These are phyloP conservation scores for Cossypha polioptera DNA, from an alignment of 2,797 vertebrate species.

Conservation along the genomic window DNA sequence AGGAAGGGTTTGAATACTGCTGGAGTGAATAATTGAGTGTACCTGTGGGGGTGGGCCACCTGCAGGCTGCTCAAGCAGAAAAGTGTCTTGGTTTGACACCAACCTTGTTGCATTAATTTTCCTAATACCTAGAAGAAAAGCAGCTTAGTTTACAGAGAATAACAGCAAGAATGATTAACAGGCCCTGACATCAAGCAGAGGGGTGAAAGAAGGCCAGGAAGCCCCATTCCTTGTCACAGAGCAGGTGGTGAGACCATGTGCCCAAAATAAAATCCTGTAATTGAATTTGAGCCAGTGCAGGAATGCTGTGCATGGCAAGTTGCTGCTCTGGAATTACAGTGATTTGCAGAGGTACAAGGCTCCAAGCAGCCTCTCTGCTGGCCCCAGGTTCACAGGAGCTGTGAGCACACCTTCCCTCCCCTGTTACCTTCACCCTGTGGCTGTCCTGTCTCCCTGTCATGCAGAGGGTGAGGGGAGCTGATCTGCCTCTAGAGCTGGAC, in stretches of 20 bases:
- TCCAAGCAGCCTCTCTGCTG: background rate
- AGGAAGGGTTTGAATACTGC: background rate
- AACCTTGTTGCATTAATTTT: background rate
- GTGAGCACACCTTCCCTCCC: background rate
- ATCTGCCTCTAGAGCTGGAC: background rate
- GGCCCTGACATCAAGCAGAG: background rate
- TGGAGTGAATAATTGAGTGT: background rate
- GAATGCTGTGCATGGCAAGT: background rate
- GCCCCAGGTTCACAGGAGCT: background rate
- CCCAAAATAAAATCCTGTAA: background rate
- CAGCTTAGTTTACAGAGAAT: background rate
- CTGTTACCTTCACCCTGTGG: background rate
- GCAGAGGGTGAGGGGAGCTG: background rate
- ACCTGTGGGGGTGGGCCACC: background rate
- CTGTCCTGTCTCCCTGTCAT: accelerated
- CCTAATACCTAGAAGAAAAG: background rate
- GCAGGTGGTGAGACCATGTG: background rate
- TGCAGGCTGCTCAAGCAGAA: background rate
- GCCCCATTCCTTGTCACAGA: background rate
- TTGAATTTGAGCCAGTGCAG: background rate
- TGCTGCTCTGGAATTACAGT: background rate
- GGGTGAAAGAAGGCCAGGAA: background rate
- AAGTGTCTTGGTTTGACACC: background rate
- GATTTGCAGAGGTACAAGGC: background rate
- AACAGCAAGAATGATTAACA: background rate